Conservation (phyloP, 1,140 invertebrate genomes). For the Euura saliciscinereae region DNA sequence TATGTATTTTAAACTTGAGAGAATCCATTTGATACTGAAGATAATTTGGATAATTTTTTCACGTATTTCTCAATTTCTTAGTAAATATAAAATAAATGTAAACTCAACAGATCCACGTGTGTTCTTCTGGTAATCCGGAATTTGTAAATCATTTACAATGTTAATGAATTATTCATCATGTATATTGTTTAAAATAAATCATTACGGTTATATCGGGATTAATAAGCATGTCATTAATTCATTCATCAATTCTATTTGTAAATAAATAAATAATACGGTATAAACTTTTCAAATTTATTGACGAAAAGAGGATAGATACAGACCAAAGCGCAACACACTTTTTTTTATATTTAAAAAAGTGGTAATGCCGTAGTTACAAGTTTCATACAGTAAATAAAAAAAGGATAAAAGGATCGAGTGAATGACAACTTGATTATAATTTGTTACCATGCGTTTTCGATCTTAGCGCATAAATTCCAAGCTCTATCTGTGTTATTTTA, state of each 20-base stretch:
- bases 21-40: background rate
- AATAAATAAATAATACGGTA: background rate
- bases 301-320: background rate
- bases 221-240: too few species aligned
- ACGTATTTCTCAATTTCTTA: background rate
- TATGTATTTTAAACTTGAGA: background rate
- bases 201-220: background rate
- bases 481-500: too few species aligned
- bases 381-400: background rate
- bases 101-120: too few species aligned
- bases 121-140: background rate
- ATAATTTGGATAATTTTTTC: background rate
- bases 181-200: slow-evolving; percentile 3
- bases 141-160: background rate
- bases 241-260: background rate
- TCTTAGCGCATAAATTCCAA: background rate
- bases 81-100: background rate
- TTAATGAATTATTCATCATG: background rate
- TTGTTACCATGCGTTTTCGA: background rate
- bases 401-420: background rate
- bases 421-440: background rate
- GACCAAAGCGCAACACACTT: background rate
- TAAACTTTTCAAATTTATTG: background rate
- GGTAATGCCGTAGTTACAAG: background rate
- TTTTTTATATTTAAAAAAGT: background rate